Evolutionary conservation across 2,113 vertebrate genomes (phyloP).

Genomic region (Indicator indicator): DNA sequence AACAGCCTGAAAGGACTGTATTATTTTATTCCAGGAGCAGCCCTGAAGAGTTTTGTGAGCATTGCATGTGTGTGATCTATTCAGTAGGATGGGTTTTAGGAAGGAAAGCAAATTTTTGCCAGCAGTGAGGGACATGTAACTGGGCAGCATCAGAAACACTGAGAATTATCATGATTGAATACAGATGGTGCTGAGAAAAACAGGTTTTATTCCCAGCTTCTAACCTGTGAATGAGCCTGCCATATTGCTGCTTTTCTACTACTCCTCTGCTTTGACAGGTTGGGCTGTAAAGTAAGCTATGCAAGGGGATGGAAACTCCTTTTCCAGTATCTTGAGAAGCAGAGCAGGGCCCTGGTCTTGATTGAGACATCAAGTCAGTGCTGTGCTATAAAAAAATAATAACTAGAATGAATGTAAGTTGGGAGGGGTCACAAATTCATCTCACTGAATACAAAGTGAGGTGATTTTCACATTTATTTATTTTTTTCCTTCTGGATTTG

Average conservation of each 20-base stretch:
- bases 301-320: background rate
- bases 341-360: background rate
- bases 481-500: background rate
- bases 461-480: accelerated
- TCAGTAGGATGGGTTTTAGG: background rate
- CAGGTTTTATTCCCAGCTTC: background rate
- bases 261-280: background rate
- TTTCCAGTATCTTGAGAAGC: background rate
- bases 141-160: background rate
- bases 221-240: background rate
- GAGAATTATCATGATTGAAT: background rate
- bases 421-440: background rate
- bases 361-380: background rate
- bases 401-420: background rate
- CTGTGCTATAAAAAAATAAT: background rate
- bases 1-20: background rate
- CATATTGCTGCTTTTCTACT: background rate
- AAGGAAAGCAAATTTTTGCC: background rate
- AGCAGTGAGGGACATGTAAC: background rate
- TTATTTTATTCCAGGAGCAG: background rate
- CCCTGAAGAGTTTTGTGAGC: background rate
- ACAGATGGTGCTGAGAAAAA: background rate
- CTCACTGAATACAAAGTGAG: background rate
- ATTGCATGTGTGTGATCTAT: background rate
- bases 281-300: background rate